phyloP scores from a whole-genome alignment of 2,888 invertebrate species.

The Chaitophorus viminalis region DNA sequence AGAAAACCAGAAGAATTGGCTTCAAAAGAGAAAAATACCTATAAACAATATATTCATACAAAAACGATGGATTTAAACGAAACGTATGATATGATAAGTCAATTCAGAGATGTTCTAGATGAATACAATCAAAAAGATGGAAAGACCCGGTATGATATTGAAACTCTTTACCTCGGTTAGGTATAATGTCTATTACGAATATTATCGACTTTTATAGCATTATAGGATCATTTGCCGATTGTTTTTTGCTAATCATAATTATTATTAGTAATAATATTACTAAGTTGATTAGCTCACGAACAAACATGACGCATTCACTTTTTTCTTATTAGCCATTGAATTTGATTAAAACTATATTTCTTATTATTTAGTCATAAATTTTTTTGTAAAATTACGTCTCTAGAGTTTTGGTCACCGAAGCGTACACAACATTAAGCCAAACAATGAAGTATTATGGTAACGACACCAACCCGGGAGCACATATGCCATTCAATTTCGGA shows the following conservation, averaged over 20 bases:
- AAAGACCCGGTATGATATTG: conserved; percentile 25
- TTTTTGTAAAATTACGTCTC: not conserved
- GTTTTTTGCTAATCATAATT: too few relatives aligned
- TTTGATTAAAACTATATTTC: too few relatives aligned
- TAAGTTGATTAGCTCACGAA: too few relatives aligned
- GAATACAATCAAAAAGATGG: conserved; percentile 68
- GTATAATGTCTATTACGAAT: too few relatives aligned
- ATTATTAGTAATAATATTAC: too few relatives aligned
- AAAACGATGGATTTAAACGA: conserved; percentile 71
- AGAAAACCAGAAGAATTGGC: conserved; percentile 64
- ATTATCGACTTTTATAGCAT: too few relatives aligned
- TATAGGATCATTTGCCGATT: too few relatives aligned
- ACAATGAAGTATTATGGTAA: conserved; percentile 75
- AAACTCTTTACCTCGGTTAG: too few relatives aligned
- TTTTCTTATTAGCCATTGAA: too few relatives aligned
- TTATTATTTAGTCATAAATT: too few relatives aligned
- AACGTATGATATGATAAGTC: conserved; percentile 75
- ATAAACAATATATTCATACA: conserved; percentile 70
- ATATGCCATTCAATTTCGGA: conserved; percentile 77
- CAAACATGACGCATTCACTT: too few relatives aligned
- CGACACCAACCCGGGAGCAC: conserved; percentile 70
- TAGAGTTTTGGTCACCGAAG: conserved; percentile 74
- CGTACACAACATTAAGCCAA: conserved; percentile 71
- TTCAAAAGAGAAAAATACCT: conserved; percentile 33
- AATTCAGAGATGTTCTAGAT: conserved; percentile 75